These are phyloP conservation scores for Psittacara wagleri DNA, from an alignment of 2,113 vertebrate genomes.

Conservation along the genomic window DNA sequence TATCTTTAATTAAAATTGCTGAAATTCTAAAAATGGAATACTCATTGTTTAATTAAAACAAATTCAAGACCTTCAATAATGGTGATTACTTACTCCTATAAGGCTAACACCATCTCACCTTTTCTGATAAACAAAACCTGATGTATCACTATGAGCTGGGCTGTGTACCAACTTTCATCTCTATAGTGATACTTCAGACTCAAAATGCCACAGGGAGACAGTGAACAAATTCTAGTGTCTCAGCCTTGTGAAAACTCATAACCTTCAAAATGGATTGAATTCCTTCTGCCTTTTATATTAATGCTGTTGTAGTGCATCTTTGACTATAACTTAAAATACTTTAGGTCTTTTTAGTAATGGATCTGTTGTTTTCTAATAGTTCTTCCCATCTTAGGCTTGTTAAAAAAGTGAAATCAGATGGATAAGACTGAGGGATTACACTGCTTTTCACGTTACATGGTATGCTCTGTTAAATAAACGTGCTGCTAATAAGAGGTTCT, in stretches of 20 bases:
- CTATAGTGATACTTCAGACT: background rate
- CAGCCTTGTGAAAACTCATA: background rate
- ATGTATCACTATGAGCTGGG: background rate
- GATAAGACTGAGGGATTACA: background rate
- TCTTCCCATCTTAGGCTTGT: background rate
- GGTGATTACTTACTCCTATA: background rate
- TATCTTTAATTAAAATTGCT: background rate
- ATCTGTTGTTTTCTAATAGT: background rate
- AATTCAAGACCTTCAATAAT: background rate
- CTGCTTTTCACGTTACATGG: background rate
- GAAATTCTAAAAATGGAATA: background rate
- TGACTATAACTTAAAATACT: background rate
- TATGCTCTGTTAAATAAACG: background rate
- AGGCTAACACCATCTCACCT: background rate
- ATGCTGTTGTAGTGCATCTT: background rate
- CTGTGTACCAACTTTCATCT: background rate
- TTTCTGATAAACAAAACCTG: background rate
- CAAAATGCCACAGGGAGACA: background rate
- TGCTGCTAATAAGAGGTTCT: background rate
- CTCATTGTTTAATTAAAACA: background rate
- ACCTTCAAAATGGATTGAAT: background rate
- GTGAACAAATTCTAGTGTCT: accelerated
- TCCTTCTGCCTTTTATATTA: background rate
- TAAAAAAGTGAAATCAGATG: background rate
- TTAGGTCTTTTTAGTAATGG: background rate